phyloP scores from a whole-genome alignment of 2,113 vertebrate genomes.

The Elephas maximus region DNA sequence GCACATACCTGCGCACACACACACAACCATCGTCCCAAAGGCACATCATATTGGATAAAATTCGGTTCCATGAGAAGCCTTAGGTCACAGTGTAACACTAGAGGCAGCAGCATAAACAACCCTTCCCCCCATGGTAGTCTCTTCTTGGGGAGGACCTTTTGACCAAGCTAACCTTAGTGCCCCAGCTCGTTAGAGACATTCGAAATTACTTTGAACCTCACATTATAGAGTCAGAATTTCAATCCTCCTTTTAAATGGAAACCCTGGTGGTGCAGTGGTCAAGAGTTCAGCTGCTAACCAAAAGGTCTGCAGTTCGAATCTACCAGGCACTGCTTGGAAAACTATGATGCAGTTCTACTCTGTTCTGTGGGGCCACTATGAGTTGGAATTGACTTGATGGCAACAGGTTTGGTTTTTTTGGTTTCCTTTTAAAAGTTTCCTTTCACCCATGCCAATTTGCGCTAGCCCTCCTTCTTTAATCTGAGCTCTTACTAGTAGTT shows the following conservation, averaged over 20 bases:
- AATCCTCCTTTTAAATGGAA: slow-evolving; percentile 29
- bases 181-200: not conserved
- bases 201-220: not conserved
- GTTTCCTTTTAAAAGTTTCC: not conserved
- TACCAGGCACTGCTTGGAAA: no score
- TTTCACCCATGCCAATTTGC: not conserved
- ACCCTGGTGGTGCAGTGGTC: no score
- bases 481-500: not conserved
- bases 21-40: not conserved
- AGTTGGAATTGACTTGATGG: no score
- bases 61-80: not conserved
- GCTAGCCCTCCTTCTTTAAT: not conserved
- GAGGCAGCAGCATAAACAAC: not conserved
- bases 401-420: no score
- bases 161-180: not conserved
- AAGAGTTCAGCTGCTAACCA: no score
- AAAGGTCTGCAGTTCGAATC: no score
- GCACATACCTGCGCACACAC: not conserved
- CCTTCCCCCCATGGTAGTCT: accelerated
- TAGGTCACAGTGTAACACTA: not conserved
- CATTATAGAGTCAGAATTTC: not conserved
- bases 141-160: not conserved
- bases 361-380: no score
- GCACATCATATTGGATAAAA: not conserved
- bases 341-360: no score